These are phyloP conservation scores for Numida meleagris DNA, from an alignment of 2,113 vertebrate genomes.

Conservation along the genomic window DNA sequence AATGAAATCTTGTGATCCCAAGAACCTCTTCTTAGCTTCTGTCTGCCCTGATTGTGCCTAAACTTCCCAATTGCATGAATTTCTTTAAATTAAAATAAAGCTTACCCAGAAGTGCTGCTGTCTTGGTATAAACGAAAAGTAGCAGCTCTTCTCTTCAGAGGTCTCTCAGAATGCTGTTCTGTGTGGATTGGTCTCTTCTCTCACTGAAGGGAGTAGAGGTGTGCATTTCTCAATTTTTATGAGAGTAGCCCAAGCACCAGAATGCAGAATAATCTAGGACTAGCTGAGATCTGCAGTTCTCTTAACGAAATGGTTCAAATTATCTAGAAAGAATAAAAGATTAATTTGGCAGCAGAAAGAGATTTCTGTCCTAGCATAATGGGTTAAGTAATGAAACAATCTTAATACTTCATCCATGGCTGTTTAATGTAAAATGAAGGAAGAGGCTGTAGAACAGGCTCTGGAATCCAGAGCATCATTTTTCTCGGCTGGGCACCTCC, in stretches of 20 bases:
- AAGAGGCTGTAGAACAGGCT: background rate
- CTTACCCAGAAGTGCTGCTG: background rate
- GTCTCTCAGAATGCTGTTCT: background rate
- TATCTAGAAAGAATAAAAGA: background rate
- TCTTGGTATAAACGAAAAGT: background rate
- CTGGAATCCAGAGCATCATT: background rate
- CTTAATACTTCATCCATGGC: background rate
- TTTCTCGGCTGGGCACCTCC: background rate
- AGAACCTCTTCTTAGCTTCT: slow-evolving; percentile 49
- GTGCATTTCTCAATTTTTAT: background rate
- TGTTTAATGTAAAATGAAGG: background rate
- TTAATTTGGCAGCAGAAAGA: slow-evolving; percentile 10
- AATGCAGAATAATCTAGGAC: background rate
- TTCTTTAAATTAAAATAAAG: slow-evolving; percentile 9
- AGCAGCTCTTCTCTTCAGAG: background rate
- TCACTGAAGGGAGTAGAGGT: background rate
- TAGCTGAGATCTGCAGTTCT: background rate
- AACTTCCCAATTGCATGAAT: slow-evolving; percentile 24
- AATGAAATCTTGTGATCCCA: slow-evolving; percentile 58
- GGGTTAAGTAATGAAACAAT: background rate
- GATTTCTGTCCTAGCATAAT: background rate
- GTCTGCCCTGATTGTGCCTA: slow-evolving; percentile 39
- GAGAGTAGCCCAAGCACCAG: background rate
- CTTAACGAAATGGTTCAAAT: background rate
- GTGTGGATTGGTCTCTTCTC: background rate